Evolutionary conservation across 2,888 invertebrate species (phyloP).

Genomic region (Drosophila pseudotakahashii): DNA sequence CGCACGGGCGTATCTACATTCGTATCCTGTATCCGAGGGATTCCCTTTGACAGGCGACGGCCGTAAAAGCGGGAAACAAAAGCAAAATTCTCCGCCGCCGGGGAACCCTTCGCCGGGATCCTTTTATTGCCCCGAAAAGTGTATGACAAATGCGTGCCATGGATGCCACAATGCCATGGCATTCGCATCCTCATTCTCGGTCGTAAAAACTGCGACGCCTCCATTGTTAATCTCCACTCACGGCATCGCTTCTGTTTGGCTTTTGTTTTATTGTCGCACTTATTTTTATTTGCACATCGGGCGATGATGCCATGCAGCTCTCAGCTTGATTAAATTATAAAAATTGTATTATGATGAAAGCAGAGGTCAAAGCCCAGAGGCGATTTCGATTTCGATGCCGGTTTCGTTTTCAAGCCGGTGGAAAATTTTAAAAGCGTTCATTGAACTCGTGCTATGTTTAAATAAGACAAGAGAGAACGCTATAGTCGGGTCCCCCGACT

Average conservation of each 20-base stretch:
- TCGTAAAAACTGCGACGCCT: conserved; percentile 62
- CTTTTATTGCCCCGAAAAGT: conserved; percentile 72
- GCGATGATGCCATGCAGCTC: conserved; percentile 40
- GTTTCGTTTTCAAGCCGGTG: not conserved
- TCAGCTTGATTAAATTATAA: conserved; percentile 80
- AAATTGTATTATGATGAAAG: conserved; percentile 66
- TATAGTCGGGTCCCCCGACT: too few relatives aligned
- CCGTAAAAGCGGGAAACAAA: conserved; percentile 32
- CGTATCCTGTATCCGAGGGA: conserved; percentile 13
- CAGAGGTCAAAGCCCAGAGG: conserved; percentile 37
- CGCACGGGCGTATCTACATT: conserved; percentile 2
- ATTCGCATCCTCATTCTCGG: conserved; percentile 4
- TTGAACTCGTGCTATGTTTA: not conserved
- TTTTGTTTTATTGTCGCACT: conserved; percentile 76
- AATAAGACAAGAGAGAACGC: too few relatives aligned
- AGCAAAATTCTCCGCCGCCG: conserved; percentile 17
- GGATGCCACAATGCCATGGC: conserved; percentile 8
- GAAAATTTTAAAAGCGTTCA: not conserved
- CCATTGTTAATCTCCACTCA: conserved; percentile 63
- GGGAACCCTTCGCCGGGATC: conserved; percentile 46
- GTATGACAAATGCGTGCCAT: conserved; percentile 70
- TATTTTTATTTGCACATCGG: conserved; percentile 62
- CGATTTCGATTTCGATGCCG: conserved; percentile 41
- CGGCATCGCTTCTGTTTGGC: conserved; percentile 51
- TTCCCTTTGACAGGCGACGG: conserved; percentile 23